Base-by-base conservation (phyloP, 2,113 vertebrate species). In the Solenodon paradoxus region DNA sequence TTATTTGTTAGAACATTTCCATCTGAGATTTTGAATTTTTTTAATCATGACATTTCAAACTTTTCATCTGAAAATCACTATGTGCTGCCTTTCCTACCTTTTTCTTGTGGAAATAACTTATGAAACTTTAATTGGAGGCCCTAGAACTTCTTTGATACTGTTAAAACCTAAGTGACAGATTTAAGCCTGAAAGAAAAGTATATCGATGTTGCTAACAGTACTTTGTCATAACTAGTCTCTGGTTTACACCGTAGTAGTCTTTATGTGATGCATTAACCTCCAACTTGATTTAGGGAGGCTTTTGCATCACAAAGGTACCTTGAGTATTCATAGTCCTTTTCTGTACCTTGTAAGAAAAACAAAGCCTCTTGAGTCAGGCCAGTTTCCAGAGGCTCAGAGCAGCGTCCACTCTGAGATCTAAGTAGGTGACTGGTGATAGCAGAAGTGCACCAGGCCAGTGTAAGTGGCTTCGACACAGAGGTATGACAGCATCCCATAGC, bases 121-220 rank as follows among this genome's bases (percentile, higher is more conserved):
- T 5, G 84, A 66, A 51, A 26, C n/a, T n/a, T 68, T 74, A n/a
- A 80, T 28, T 64, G 24, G n/a, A 78, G 30, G 69, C 2, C 26
- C 6, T 74, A 22, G n/a, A 28, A 51, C 71, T 72, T n/a, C 38
- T 89, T 95, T 90, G 85, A 30, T 88, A 89, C 61, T 89, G 74
- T 15, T 66, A 30, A 66, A 66, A 66, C 47, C 22, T 66, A 92
- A 88, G 53, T 66, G 74, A 66, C 15, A 59, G 42, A 78, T 71
- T 55, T 78, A 59, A 80, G 13, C 2, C 22, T 84, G 55, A 79
- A 92, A 88, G 63, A 79, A 86, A 83, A 88, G 42, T 88, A 17
- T 84, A 51, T 13, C 91, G 68, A n/a, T 83, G 47, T 22, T 88
- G 28, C 71, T 71, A 71, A 30, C 66, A 53, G 45, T 78, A 40